phyloP scores from a whole-genome alignment of 2,113 vertebrate species.

The Nestor notabilis region DNA sequence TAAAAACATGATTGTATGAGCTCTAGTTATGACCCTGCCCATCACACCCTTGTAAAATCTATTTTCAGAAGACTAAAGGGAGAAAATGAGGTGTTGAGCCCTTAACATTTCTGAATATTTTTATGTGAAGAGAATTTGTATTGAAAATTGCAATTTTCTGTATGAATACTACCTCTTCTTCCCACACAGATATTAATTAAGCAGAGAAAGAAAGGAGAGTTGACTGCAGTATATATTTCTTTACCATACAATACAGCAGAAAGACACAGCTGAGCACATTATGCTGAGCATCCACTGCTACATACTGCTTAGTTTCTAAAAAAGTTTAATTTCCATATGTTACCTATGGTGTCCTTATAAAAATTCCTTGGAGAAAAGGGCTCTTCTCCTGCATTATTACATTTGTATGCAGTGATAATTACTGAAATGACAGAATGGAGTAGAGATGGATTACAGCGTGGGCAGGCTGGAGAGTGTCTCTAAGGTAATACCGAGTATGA shows the following conservation, averaged over 20 bases:
- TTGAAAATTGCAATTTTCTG: background rate
- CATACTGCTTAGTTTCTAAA: background rate
- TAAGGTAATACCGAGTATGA: background rate
- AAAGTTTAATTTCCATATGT: background rate
- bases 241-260: background rate
- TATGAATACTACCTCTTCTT: background rate
- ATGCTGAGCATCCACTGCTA: background rate
- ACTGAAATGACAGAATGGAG: slow-evolving; percentile 2
- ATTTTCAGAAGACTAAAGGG: background rate
- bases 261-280: background rate
- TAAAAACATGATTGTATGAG: background rate
- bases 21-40: background rate
- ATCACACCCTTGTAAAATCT: background rate
- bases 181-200: background rate
- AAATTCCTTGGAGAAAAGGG: background rate
- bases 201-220: background rate
- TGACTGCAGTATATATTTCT: background rate
- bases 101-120: background rate
- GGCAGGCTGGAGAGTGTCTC: background rate
- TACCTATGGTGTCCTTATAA: background rate
- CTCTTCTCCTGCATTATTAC: background rate
- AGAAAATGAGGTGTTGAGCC: background rate
- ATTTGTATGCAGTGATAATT: slow-evolving; percentile 27
- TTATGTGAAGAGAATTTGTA: background rate
- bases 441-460: background rate